A percentile compares a stretch with the other conserved stretches of the same genome.
Evolutionary conservation across 2,888 invertebrate species (phyloP).

Genomic region (Girardia tigrina): DNA sequence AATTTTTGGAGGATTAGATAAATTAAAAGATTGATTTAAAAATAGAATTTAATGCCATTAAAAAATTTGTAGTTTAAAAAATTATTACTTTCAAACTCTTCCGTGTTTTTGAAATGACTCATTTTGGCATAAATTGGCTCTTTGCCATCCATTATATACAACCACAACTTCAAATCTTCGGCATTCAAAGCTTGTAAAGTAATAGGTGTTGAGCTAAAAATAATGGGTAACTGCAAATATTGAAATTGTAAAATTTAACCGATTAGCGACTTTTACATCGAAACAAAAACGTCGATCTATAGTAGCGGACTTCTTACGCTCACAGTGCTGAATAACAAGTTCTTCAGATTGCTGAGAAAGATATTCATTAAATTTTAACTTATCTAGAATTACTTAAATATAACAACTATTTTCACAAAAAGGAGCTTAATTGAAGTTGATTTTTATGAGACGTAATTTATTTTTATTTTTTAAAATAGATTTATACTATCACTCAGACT

Average conservation of each 20-base stretch:
- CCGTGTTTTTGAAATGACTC: not conserved
- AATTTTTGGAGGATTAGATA: too few relatives aligned
- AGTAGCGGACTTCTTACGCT: conserved; percentile 65
- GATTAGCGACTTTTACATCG: conserved; percentile 66
- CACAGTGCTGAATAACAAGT: not conserved
- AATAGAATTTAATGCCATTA: too few relatives aligned
- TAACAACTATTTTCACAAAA: too few relatives aligned
- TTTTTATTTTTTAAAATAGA: too few relatives aligned
- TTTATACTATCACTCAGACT: too few relatives aligned
- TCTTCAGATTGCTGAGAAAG: not conserved
- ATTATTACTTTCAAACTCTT: not conserved
- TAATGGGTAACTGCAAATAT: not conserved
- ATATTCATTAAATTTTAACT: too few relatives aligned
- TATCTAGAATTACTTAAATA: too few relatives aligned
- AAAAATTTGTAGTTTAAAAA: too few relatives aligned
- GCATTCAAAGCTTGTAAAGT: conserved; percentile 83
- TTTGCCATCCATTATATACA: conserved; percentile 82
- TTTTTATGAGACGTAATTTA: too few relatives aligned
- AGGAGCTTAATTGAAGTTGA: too few relatives aligned
- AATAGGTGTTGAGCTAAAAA: conserved; percentile 39
- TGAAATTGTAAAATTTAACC: conserved; percentile 42
- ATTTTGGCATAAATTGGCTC: conserved; percentile 61
- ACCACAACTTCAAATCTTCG: conserved; percentile 73
- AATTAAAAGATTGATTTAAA: too few relatives aligned
- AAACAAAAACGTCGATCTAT: conserved; percentile 83